Base-by-base conservation (phyloP, 2,888 invertebrate genomes). In the Acronicta alni region DNA sequence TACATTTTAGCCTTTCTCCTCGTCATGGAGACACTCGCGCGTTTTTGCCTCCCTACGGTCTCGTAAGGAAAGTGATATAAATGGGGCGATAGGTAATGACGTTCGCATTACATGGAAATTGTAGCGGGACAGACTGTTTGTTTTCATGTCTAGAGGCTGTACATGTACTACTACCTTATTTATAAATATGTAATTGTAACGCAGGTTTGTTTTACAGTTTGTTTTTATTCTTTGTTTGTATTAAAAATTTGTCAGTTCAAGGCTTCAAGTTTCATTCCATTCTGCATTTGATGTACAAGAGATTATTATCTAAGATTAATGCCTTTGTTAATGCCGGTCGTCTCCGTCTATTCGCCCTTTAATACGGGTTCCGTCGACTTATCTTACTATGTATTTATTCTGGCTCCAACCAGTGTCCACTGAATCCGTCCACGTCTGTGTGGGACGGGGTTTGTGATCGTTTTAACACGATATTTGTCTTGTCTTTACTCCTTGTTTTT, bases 11-110 rank as follows among this genome's bases (percentile, higher is more conserved):
- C 26, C 26, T 23, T 18, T 52, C 16, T 46, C 17, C 55, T 46
- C 42, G 46, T 55, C n/a, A 61, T 37, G 12, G 41, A 37, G 16
- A 47, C 23, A 26, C 17, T 42, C 51, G 47, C 45, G 23, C 18
- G 17, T 56, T 43, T 47, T 20, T 54, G 17, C 55, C 35, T 57
- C 54, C 51, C 48, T 17, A 54, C 35, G 35, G 49, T 42, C 30
- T 57, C 43, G 56, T 42, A 57, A 43, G 57, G 20, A 64, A 64
- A 61, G 46, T 46, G 57, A 64, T 59, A 58, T 44, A 71, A 67
- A 73, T 71, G 68, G 47, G 26, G 42, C 47, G 32, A 64, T 62
- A 47, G 23, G 38, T 73, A 73, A 72, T 65, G 62, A 69, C 61
- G 42, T 72, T 68, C 65, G 35, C 57, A 69, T 66, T 69, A 55